Percentiles rank a stretch among this genome's conserved stretches.
Conservation (phyloP, 1,140 invertebrate genomes). For the Microvelia longipes region DNA sequence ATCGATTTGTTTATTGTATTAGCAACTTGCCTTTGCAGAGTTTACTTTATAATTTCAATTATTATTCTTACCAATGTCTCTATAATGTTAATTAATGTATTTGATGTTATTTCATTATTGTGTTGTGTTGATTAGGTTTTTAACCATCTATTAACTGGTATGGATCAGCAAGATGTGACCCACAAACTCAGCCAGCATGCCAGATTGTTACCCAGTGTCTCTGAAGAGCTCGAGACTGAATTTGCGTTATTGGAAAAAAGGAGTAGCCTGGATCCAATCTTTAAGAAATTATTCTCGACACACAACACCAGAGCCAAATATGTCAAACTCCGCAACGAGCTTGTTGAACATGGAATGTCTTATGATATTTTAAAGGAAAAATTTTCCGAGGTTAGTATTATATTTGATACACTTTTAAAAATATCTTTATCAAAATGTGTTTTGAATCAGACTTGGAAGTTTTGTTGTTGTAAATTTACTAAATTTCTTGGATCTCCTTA, state of each 20-base stretch:
- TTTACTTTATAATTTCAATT: background rate
- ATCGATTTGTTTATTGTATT: too few species aligned
- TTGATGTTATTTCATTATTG: background rate
- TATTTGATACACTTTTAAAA: too few species aligned
- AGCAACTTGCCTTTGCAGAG: too few species aligned
- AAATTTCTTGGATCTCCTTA: background rate
- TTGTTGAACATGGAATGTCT: background rate
- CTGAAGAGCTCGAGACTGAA: background rate
- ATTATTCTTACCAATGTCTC: background rate
- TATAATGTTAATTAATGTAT: background rate
- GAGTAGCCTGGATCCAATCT: background rate
- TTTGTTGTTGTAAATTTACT: background rate
- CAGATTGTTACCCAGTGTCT: background rate
- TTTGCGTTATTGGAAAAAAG: background rate
- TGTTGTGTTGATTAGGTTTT: background rate
- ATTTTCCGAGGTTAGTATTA: background rate
- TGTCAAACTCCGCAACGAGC: background rate
- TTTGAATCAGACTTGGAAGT: background rate
- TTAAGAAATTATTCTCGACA: background rate
- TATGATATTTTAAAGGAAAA: background rate
- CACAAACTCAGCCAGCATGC: background rate
- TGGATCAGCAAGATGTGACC: background rate
- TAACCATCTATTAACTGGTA: background rate
- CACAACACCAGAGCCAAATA: background rate
- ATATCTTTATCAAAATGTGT: background rate